Evolutionary conservation across 2,888 invertebrate genomes (phyloP), one percentile per base, ranked within the genome.

Genomic region (Perithous albicinctus): DNA sequence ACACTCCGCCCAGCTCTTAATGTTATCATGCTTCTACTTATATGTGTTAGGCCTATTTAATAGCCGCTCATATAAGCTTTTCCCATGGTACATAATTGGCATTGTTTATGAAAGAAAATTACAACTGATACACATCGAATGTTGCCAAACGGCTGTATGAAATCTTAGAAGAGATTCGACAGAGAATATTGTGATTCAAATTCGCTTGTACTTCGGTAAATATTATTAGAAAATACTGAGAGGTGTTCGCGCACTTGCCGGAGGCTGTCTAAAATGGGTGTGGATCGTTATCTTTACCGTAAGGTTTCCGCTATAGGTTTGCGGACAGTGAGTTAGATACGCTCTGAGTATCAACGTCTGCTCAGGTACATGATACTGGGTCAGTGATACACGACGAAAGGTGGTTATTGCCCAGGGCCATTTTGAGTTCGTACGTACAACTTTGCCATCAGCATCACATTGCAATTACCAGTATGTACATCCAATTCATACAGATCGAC

Each of bases 391-490:
- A 89, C 87, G 66, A 61, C 87, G 86, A 87, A 88, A 89, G 89
- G 86, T 88, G 88, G 88, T 87, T 85, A 88, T 87, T 84, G 89
- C 88, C 91, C 84, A 77, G 81, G 88, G 91, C 90, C 85, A 89
- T 88, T 87, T 84, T 43, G 86, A 88, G 88, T 90, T 88, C 88
- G 90, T 89, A 48, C 54, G 48, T 48, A 74, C 29, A 92, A 90
- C 89, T 91, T 90, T 88, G 89, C 89, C 54, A 67, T 48, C 66
- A 67, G 66, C 56, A 73, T 64, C n/a, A 23, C 15, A 29, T 64
- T 59, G 89, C 90, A 91, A 91, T 91, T 90, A 91, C 89, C n/a
- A n/a, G n/a, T n/a, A n/a, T 89, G 89, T 90, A 88, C 88, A 91
- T 90, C 89, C 89, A 72, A 61, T 76, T 78, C 76, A 54, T n/a